Base-by-base conservation (phyloP, 2,888 invertebrate genomes). In the Aradus depressus region DNA sequence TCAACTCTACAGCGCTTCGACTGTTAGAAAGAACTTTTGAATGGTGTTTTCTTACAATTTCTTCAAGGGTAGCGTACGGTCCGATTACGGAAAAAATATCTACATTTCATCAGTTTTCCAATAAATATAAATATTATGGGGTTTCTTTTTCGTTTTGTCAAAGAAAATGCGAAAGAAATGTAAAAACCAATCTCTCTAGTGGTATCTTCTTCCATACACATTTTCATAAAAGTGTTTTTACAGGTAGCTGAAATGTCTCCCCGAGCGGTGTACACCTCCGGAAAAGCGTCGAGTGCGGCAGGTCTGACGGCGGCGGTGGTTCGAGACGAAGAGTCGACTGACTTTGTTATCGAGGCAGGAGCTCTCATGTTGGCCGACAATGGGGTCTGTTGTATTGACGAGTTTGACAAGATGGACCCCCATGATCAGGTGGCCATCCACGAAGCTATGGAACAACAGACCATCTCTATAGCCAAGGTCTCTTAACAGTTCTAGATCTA, bases 391-490 rank as follows among this genome's bases (percentile, higher is more conserved):
- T 97, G 97, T 66, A 98, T 98, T 62, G 98, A 98, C 64, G 98
- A 99, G 71, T 98, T 99, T 69, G 98, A 99, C 69, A 98, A 99
- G 72, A 99, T 99, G 98, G 97, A 98, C 67, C 77, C 79, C 0
- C 77, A 81, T 42, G 98, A 98, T 75, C 97, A 98, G 69, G 95
- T 98, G 4, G 97, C 98, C 39, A 99, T 98, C 60, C 98, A 99
- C 72, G 98, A 98, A 72, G 98, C 98, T 3, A 98, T 98, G 98
- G 98, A 98, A 73, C 98, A 99, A 65, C 98, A 98, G 70, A 99
- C 98, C 0, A 99, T 98, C 61, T 95, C 96, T 0, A 77, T 98
- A 52, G 96, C 98, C 0, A 98, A 98, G 75, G 90, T 79, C 61
- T 55, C 19, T 21, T 6, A 28, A 2, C 6, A 12, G 12, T 1